A percentile compares a stretch with the other conserved stretches of the same genome.
phyloP scores from a whole-genome alignment of 2,797 vertebrate genomes.

The Neomorphus geoffroyi region DNA sequence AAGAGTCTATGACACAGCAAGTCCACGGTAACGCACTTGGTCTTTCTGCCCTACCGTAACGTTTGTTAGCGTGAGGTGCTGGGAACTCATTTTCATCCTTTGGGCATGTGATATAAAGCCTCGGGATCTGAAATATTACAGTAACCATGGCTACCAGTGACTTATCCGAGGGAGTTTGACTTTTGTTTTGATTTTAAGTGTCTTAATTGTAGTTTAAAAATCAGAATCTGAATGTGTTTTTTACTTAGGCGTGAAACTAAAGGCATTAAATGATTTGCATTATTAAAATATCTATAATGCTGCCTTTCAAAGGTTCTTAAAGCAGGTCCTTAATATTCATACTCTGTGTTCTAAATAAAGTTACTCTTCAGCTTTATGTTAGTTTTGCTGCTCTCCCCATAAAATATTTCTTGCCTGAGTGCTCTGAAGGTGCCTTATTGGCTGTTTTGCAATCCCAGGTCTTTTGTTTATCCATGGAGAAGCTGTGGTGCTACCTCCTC shows the following conservation, averaged over 20 bases:
- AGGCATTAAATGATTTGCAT: slow-evolving; percentile 60
- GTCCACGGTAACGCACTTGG: background rate
- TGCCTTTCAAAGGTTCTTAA: slow-evolving; percentile 32
- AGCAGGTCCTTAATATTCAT: slow-evolving; percentile 52
- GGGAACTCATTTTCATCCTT: slow-evolving; percentile 46
- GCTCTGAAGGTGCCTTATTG: background rate
- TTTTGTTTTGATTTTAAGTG: slow-evolving; percentile 66
- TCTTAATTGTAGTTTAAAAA: slow-evolving; percentile 69
- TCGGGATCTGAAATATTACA: slow-evolving; percentile 59
- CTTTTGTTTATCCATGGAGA: background rate
- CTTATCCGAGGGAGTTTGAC: slow-evolving; percentile 69
- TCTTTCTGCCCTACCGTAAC: background rate
- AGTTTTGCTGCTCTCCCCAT: background rate
- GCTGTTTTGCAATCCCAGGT: background rate
- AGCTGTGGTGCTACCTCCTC: background rate
- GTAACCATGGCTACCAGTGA: slow-evolving; percentile 69
- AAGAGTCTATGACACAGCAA: background rate
- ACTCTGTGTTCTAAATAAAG: slow-evolving; percentile 36
- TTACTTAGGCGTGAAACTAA: slow-evolving; percentile 44
- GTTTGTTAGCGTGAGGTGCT: slow-evolving; percentile 17
- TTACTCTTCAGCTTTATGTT: background rate
- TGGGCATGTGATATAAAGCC: slow-evolving; percentile 54
- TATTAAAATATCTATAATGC: slow-evolving; percentile 50
- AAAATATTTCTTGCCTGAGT: background rate
- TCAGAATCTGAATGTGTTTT: slow-evolving; percentile 36